Percentiles rank a stretch among this genome's conserved stretches.
Conservation (phyloP, 2,888 invertebrate genomes). For the Melieria omissa region DNA sequence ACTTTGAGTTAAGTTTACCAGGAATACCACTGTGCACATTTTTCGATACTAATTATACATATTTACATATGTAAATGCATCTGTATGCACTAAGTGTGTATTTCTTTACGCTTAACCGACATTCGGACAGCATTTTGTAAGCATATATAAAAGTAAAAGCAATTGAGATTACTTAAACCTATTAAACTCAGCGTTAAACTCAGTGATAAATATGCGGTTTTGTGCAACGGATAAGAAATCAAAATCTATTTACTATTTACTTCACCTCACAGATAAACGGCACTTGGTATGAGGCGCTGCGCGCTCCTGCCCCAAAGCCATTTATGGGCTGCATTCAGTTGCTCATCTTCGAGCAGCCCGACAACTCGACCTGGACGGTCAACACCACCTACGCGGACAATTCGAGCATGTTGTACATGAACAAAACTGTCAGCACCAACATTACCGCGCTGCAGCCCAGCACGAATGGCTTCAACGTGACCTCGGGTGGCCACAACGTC, state of each 20-base stretch:
- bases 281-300: slow-evolving; percentile 43
- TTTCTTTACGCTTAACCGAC: too few species aligned
- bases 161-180: too few species aligned
- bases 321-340: neutral
- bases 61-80: too few species aligned
- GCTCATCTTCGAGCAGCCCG: neutral
- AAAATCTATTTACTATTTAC: neutral
- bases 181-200: too few species aligned
- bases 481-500: neutral
- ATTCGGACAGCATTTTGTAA: too few species aligned
- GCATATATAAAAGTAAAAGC: too few species aligned
- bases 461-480: slow-evolving; percentile 17
- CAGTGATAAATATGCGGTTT: too few species aligned
- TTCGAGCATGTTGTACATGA: slow-evolving; percentile 13
- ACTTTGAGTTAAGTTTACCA: too few species aligned
- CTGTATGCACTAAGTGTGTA: too few species aligned
- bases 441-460: slow-evolving; percentile 13
- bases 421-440: slow-evolving; percentile 12
- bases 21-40: too few species aligned
- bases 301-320: slow-evolving; percentile 30
- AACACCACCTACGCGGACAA: slow-evolving; percentile 49
- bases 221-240: too few species aligned
- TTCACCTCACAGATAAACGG: slow-evolving; percentile 35
- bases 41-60: too few species aligned
- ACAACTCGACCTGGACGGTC: slow-evolving; percentile 39